Base-by-base conservation (phyloP, 2,113 vertebrate genomes). In the Aldabrachelys gigantea region DNA sequence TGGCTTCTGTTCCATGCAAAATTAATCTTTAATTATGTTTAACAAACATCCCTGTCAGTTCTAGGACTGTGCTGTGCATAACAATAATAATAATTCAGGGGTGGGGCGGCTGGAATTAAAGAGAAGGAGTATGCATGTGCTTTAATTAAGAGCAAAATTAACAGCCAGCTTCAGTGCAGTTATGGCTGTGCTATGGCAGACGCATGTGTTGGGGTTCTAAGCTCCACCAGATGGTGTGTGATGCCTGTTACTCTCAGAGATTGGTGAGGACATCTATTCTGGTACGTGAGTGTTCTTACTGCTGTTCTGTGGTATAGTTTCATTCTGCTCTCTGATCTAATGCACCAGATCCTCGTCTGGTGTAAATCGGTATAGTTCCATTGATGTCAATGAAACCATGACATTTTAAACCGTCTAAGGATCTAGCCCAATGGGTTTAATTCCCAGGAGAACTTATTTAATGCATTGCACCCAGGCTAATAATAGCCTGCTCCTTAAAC, bases 1-100 rank as follows among this genome's bases (percentile, higher is more conserved):
- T 96, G 86, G 93, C 93, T 97, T 96, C 84, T 96, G 78, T 96
- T 97, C 94, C 92, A 83, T 96, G 87, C 94, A 98, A 97, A 97
- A 97, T 97, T 97, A 97, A 96, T 93, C 93, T 96, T 98, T 98
- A 97, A 98, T 98, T 97, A 97, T 27, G 52, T 97, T 90, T 96
- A 98, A 97, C 96, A 97, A 97, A 97, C 96, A 96, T 93, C 78
- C 87, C 84, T 97, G 97, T 97, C 97, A 97, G 80, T 94, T 82
- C 47, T 83, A 81, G 92, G 92, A 95, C 86, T 97, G 82, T 90
- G 82, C 0, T 0, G 41, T 95, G 95, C 90, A 93, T 97, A 97
- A 97, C 97, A 97, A 97, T 78, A 82, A 87, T 87, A 65, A 91
- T 97, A 96, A 97, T 96, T 96, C 95, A 96, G 85, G 89, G 95